These are phyloP conservation scores for Pitta sordida DNA, from an alignment of 2,113 vertebrate genomes.

Conservation along the genomic window DNA sequence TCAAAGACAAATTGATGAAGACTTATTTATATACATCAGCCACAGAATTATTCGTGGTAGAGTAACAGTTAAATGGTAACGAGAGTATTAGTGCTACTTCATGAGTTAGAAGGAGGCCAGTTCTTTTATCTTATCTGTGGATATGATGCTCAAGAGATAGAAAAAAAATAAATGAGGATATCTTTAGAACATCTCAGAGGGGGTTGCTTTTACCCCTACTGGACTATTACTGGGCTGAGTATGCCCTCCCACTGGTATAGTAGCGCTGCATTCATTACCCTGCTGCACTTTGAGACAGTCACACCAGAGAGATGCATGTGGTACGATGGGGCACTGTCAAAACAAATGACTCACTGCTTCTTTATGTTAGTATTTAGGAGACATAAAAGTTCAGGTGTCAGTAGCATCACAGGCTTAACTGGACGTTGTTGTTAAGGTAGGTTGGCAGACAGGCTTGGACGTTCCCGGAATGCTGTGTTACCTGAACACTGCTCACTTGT, in stretches of 20 bases:
- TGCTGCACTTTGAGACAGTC: neutral
- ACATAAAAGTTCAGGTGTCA: neutral
- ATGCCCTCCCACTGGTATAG: neutral
- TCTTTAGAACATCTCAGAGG: neutral
- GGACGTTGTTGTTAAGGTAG: neutral
- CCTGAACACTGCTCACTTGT: fast-evolving
- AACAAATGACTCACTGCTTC: neutral
- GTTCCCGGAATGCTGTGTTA: neutral
- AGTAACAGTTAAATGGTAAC: neutral
- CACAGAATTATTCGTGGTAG: neutral
- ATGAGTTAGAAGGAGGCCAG: neutral
- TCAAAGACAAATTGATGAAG: neutral
- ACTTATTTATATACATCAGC: neutral
- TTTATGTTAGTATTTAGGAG: neutral
- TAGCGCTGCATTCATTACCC: neutral
- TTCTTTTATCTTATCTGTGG: neutral
- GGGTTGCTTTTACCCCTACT: neutral
- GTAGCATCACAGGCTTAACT: neutral
- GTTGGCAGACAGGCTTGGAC: neutral
- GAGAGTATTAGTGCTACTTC: neutral
- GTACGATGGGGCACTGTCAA: fast-evolving
- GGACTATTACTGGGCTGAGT: neutral
- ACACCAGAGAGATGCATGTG: neutral
- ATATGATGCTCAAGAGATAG: neutral
- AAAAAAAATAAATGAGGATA: neutral